Evolutionary conservation across 2,113 vertebrate genomes (phyloP).

Genomic region (Oryzias javanicus): DNA sequence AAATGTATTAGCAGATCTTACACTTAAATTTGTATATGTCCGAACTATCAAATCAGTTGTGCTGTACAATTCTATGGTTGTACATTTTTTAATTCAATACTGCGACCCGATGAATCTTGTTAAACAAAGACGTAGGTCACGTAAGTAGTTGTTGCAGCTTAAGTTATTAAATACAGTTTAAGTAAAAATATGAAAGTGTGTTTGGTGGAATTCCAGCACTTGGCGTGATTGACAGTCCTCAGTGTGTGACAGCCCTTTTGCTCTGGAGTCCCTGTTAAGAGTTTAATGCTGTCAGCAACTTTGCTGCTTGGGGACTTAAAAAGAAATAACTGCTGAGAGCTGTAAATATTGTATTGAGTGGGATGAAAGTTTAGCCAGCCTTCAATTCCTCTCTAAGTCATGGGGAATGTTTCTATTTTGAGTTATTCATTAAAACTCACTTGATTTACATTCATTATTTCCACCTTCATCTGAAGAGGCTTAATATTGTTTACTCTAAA

Average conservation of each 20-base stretch:
- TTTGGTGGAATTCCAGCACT: slow-evolving; percentile 32
- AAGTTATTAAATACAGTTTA: slow-evolving; percentile 3
- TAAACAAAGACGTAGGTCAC: slow-evolving; percentile 1
- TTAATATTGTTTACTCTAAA: too few relatives aligned
- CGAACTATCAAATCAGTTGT: too few relatives aligned
- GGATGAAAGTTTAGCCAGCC: slow-evolving; percentile 15
- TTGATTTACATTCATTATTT: slow-evolving; percentile 21
- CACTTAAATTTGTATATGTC: too few relatives aligned
- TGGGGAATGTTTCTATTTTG: slow-evolving; percentile 30
- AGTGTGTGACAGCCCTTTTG: slow-evolving; percentile 59
- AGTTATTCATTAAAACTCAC: slow-evolving; percentile 12
- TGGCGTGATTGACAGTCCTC: slow-evolving; percentile 46
- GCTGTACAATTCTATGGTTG: too few relatives aligned
- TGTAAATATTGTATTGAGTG: slow-evolving; percentile 28
- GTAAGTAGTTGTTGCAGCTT: background rate
- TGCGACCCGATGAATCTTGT: background rate
- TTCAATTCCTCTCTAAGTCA: slow-evolving; percentile 13
- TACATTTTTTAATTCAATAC: background rate
- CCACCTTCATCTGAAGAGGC: background rate
- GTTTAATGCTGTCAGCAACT: slow-evolving; percentile 56
- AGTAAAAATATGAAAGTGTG: slow-evolving; percentile 16
- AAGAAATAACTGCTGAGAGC: slow-evolving; percentile 53
- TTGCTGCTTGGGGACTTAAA: slow-evolving; percentile 44
- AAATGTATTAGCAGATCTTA: background rate
- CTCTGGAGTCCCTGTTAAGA: slow-evolving; percentile 52